A percentile compares a stretch with the other conserved stretches of the same genome.
phyloP scores from a whole-genome alignment of 2,797 vertebrate species.

The Platalea minor region DNA sequence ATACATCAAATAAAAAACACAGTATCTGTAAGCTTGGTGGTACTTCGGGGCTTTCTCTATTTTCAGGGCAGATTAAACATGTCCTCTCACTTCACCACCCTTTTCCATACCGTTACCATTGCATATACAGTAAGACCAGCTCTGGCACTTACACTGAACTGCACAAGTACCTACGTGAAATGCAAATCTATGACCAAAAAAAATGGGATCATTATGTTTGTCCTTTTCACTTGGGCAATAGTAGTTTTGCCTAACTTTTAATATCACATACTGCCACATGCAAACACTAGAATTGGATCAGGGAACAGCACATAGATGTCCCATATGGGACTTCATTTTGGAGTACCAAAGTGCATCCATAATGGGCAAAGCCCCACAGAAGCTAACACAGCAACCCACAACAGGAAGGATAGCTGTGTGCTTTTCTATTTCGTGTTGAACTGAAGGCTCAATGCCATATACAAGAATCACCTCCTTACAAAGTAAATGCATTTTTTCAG shows the following conservation, averaged over 20 bases:
- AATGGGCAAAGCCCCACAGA: not conserved
- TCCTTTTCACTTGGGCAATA: not conserved
- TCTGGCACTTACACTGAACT: not conserved
- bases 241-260: not conserved
- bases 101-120: not conserved
- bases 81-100: not conserved
- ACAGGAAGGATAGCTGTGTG: not conserved
- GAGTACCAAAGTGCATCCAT: not conserved
- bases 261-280: not conserved
- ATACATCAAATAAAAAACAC: not conserved
- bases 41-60: not conserved
- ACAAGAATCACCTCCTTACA: not conserved
- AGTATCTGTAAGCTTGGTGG: not conserved
- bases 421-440: not conserved
- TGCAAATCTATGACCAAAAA: not conserved
- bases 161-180: accelerated
- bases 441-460: not conserved
- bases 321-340: not conserved
- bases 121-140: not conserved
- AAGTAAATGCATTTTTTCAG: not conserved
- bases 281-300: not conserved
- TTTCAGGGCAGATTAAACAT: not conserved
- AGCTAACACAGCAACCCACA: not conserved
- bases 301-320: not conserved
- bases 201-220: not conserved